Conservation (phyloP, 1,140 invertebrate species). For the Sitophilus oryzae region DNA sequence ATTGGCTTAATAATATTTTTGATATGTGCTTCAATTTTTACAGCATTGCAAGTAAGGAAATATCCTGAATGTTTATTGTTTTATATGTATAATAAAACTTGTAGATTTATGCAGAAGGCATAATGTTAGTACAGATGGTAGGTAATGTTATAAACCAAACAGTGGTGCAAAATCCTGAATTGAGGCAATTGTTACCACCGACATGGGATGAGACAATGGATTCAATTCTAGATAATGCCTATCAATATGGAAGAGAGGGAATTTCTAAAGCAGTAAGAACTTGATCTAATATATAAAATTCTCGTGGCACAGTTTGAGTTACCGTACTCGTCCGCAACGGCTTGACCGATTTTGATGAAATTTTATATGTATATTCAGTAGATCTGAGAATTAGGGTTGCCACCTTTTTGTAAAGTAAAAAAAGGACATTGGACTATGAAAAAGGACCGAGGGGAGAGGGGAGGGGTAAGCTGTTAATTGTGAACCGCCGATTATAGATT, state of each 20-base stretch:
- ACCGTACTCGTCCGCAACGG: too few species aligned
- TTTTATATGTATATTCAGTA: too few species aligned
- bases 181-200: conserved; percentile 65
- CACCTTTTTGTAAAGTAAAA: too few species aligned
- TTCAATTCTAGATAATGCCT: conserved; percentile 85
- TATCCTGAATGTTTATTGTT: neutral
- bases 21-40: conserved; percentile 51
- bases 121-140: conserved; percentile 83
- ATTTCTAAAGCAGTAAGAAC: conserved; percentile 71
- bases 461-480: too few species aligned
- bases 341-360: too few species aligned
- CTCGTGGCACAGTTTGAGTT: too few species aligned
- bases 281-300: too few species aligned
- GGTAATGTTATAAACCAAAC: conserved; percentile 87
- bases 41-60: conserved; percentile 50
- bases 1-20: conserved; percentile 52
- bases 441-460: too few species aligned
- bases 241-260: conserved; percentile 81
- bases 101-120: conserved; percentile 91
- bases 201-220: conserved; percentile 75
- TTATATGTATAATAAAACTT: conserved; percentile 16
- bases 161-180: conserved; percentile 80
- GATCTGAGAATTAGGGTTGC: too few species aligned
- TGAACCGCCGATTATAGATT: too few species aligned
- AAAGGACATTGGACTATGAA: too few species aligned